phyloP scores from a whole-genome alignment of 2,888 invertebrate species.

The Trissolcus brochymenae region DNA sequence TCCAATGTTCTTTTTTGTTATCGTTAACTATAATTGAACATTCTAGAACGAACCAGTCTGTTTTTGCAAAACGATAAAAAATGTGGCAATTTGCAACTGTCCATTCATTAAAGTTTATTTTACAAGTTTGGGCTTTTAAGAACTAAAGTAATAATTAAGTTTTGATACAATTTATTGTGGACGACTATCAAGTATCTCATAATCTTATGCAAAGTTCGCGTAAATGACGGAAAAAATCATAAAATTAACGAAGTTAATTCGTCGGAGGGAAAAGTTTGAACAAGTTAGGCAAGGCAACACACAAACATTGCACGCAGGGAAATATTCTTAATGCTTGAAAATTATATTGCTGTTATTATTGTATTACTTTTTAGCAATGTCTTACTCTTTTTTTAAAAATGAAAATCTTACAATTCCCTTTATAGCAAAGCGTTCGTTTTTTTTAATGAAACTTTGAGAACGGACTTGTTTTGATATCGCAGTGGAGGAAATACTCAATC shows the following conservation, averaged over 20 bases:
- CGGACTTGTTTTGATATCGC: no score
- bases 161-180: slow-evolving; percentile 24
- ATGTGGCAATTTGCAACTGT: not conserved
- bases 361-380: no score
- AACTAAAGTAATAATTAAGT: slow-evolving; percentile 7
- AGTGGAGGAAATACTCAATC: no score
- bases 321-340: no score
- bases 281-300: not conserved
- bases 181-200: slow-evolving; percentile 12
- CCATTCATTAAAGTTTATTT: slow-evolving; percentile 12
- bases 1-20: no score
- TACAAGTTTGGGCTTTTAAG: slow-evolving; percentile 3
- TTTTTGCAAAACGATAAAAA: not conserved
- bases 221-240: slow-evolving; percentile 26
- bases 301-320: not conserved
- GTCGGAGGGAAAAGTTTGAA: not conserved
- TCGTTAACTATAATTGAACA: not conserved
- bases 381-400: no score
- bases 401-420: no score
- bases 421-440: no score
- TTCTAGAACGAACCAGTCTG: no score
- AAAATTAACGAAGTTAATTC: slow-evolving; percentile 21
- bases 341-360: no score
- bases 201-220: slow-evolving; percentile 10
- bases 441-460: no score